A percentile compares a stretch with the other conserved stretches of the same genome.
phyloP scores from a whole-genome alignment of 2,888 invertebrate genomes.

The Acleris laterana region DNA sequence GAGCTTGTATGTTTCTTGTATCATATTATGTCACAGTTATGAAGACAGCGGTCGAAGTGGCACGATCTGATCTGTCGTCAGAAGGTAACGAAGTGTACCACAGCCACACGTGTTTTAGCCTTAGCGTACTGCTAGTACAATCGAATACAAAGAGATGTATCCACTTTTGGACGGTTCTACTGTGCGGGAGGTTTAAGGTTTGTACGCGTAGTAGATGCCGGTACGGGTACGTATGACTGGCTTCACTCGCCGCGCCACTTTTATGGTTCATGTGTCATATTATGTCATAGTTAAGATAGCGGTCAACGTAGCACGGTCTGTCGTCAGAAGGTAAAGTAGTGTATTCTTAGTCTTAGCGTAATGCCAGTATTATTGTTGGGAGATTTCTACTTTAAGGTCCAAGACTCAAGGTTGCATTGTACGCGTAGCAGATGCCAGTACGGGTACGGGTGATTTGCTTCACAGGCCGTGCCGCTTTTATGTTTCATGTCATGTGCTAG shows the following conservation, averaged over 20 bases:
- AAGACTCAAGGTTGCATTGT: slow-evolving; percentile 11
- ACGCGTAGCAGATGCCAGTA: slow-evolving; percentile 11
- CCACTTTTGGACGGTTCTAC: neutral
- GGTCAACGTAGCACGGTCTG: slow-evolving; percentile 11
- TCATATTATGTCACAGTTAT: slow-evolving; percentile 29
- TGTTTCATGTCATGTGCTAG: slow-evolving; percentile 9
- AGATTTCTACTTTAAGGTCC: too few species aligned
- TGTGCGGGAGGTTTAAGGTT: neutral
- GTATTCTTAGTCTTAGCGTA: neutral
- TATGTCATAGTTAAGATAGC: slow-evolving; percentile 26
- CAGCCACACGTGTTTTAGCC: neutral
- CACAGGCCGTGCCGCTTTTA: slow-evolving; percentile 8
- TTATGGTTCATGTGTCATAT: slow-evolving; percentile 4
- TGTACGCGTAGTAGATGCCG: slow-evolving; percentile 16
- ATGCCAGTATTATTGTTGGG: neutral
- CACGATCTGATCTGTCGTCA: slow-evolving; percentile 5
- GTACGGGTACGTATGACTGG: slow-evolving; percentile 13
- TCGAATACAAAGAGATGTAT: too few species aligned
- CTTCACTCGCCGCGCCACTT: slow-evolving; percentile 10
- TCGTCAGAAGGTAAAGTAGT: slow-evolving; percentile 9
- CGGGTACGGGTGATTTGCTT: slow-evolving; percentile 15
- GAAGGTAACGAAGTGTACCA: neutral
- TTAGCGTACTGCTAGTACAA: neutral
- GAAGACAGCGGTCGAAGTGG: slow-evolving; percentile 15
- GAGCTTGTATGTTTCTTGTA: slow-evolving; percentile 14